These are phyloP conservation scores for Leptopterna dolabrata DNA, from an alignment of 2,888 invertebrate species.

Conservation along the genomic window DNA sequence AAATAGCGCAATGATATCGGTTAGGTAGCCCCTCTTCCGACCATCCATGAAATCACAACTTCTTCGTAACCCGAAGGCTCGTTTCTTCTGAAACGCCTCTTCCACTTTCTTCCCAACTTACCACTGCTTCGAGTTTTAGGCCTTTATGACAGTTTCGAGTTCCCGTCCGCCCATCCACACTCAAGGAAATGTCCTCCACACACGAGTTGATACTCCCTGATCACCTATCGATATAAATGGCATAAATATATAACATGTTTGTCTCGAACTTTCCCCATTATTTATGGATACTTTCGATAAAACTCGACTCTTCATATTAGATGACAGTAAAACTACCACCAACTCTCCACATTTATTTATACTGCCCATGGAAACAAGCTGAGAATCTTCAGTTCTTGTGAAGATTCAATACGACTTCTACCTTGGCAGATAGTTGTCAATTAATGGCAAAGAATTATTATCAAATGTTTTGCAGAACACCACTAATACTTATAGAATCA, in stretches of 20 bases:
- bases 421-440: too few species aligned
- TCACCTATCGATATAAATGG: neutral
- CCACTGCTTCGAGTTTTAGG: neutral
- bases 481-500: too few species aligned
- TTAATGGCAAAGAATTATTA: too few species aligned
- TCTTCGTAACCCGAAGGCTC: neutral
- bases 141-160: neutral
- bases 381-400: too few species aligned
- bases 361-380: too few species aligned
- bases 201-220: neutral
- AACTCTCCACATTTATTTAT: too few species aligned
- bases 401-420: too few species aligned
- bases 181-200: neutral
- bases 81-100: neutral
- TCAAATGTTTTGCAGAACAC: too few species aligned
- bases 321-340: too few species aligned
- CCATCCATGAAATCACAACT: neutral
- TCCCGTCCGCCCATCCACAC: neutral
- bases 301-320: too few species aligned
- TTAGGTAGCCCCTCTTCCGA: neutral
- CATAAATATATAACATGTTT: neutral
- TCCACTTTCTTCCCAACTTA: neutral
- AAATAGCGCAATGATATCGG: neutral
- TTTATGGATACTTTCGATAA: neutral
- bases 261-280: neutral